These are phyloP conservation scores for Micromesistius poutassou DNA, from an alignment of 2,797 vertebrate genomes.

Conservation along the genomic window DNA sequence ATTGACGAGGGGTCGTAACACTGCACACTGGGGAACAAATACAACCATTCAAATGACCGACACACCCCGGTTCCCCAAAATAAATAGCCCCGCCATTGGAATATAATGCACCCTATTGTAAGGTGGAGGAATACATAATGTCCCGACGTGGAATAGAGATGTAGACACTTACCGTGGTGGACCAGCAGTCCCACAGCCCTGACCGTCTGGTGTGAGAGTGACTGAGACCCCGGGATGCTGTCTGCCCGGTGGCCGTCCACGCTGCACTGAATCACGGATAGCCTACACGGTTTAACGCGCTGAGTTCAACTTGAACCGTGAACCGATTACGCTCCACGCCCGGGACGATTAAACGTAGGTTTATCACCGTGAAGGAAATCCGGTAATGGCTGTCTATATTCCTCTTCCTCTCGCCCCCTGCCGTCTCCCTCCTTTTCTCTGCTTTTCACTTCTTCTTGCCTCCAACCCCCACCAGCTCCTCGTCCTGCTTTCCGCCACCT, in stretches of 20 bases:
- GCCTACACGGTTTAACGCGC: not conserved
- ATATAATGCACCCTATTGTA: not conserved
- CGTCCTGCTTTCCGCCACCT: not conserved
- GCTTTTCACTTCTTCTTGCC: slow-evolving; percentile 18
- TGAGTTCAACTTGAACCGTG: not conserved
- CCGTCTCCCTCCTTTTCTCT: slow-evolving; percentile 4
- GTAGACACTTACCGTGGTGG: not conserved
- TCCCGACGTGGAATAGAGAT: not conserved
- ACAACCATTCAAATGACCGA: not conserved
- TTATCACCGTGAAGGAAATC: slow-evolving; percentile 40
- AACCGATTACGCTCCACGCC: not conserved
- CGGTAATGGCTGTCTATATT: slow-evolving; percentile 59
- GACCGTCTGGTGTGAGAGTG: not conserved
- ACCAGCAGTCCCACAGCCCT: not conserved
- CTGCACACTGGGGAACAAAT: not conserved
- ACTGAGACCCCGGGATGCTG: not conserved
- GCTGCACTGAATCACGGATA: not conserved
- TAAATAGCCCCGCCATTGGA: not conserved
- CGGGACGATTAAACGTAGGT: not conserved
- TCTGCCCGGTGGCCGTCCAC: not conserved
- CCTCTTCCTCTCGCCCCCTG: slow-evolving; percentile 30
- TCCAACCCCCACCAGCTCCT: slow-evolving; percentile 44
- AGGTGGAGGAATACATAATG: not conserved
- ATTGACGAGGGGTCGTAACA: not conserved
- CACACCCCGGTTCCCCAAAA: not conserved